Base-by-base conservation (phyloP, 2,113 vertebrate species). In the Chitala chitala region DNA sequence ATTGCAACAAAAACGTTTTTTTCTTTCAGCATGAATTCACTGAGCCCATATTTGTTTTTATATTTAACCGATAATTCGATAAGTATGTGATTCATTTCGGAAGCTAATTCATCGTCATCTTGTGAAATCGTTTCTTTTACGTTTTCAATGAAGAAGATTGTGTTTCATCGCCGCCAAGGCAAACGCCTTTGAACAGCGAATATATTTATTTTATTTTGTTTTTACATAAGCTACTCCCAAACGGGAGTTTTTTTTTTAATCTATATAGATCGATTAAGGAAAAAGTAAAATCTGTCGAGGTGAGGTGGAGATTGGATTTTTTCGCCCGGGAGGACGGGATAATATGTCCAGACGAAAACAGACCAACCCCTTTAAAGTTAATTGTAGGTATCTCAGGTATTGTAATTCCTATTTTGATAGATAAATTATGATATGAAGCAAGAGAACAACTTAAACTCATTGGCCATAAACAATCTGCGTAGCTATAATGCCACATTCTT, bases 271-370 rank as follows among this genome's bases (percentile, higher is more conserved):
- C 55, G 80, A 44, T 70, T 24, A 36, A 65, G 69, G 76, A 26
- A 73, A 73, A 31, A 73, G 74, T 71, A 68, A 61, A 55, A 76
- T 73, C 78, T 69, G 75, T 75, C 80, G 77, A 82, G 81, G 54
- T 77, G 71, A 69, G 81, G 79, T 81, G 83, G 88, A 85, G 78
- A 83, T 80, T 82, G 80, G 84, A 75, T 76, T 66, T 77, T 77
- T 42, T 71, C 82, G 74, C 61, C 76, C 76, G 77, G 81, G 75
- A 85, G 79, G 82, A 78, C 81, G 72, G 82, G 71, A 56, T 90
- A 90, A 88, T 91, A 91, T 92, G 90, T 91, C 91, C 82, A 90
- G 89, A 78, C 85, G 91, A 74, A 92, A 92, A 91, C 91, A 91
- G 84, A 90, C 84, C 87, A 92, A 89, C 83, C 91, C 91, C 78